A percentile compares a stretch with the other conserved stretches of the same genome.
These are phyloP conservation scores for Bombus cullumanus DNA, from an alignment of 1,140 invertebrate genomes.

Conservation along the genomic window DNA sequence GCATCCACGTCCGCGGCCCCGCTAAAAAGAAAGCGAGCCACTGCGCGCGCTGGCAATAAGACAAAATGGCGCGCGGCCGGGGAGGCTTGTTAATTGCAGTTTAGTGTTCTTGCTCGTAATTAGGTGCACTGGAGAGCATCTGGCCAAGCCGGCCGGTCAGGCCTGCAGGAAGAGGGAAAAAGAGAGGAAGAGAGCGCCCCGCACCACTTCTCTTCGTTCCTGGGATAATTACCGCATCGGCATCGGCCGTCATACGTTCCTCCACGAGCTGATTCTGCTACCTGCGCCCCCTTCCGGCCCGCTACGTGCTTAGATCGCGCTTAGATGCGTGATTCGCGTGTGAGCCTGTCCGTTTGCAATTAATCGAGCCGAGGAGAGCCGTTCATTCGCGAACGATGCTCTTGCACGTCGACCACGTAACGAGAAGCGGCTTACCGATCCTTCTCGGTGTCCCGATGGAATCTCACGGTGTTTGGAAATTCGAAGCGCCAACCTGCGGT, in stretches of 20 bases:
- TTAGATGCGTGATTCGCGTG: conserved; percentile 64
- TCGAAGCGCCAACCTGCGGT: too few species aligned
- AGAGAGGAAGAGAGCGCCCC: not conserved
- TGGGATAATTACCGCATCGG: conserved; percentile 78
- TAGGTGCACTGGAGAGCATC: conserved; percentile 79
- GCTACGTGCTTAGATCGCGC: conserved; percentile 32
- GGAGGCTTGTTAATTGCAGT: conserved; percentile 80
- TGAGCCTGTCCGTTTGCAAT: conserved; percentile 29
- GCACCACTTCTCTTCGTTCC: too few species aligned
- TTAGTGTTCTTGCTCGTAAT: conserved; percentile 81
- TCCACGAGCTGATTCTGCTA: conserved; percentile 51
- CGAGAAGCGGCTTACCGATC: not conserved
- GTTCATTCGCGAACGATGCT: too few species aligned
- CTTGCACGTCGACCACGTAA: not conserved
- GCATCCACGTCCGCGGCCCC: conserved; percentile 40
- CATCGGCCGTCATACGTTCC: conserved; percentile 75
- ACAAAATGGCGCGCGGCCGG: conserved; percentile 68
- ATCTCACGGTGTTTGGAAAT: too few species aligned
- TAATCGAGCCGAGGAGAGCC: conserved; percentile 10
- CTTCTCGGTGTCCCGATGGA: too few species aligned
- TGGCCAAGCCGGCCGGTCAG: conserved; percentile 62
- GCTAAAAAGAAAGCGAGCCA: conserved; percentile 53
- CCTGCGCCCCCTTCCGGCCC: conserved; percentile 5
- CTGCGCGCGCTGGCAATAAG: conserved; percentile 65
- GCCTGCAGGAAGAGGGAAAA: conserved; percentile 16